Evolutionary conservation across 2,888 invertebrate species (phyloP), one percentile per base, ranked within the genome.

Genomic region (Clunio marinus): DNA sequence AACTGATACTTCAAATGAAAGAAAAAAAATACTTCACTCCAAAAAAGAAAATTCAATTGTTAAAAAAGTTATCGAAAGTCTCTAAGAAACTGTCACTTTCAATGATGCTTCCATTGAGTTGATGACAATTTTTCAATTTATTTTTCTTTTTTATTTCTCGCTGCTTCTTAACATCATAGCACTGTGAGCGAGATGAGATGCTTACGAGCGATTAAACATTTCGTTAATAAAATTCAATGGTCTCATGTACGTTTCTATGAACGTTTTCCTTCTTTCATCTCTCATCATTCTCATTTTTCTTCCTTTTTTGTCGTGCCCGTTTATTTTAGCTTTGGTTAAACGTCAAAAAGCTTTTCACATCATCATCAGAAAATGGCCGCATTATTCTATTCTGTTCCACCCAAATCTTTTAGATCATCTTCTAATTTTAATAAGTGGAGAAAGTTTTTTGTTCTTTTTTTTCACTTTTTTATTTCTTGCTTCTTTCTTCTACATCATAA

Each of bases 121-220:
- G 32, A 32, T 32, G 32, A 32, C 32, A 4, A 4, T 32, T 32
- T 32, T 10, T 10, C 4, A 4, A 32, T 32, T 7, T 32, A 32
- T 10, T 32, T 7, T 4, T 10, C 32, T 32, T 32, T 10, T 10
- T 32, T 32, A 4, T 7, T 32, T 10, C 32, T 10, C 32, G 32
- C 32, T 10, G n/a, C n/a, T n/a, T n/a, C n/a, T n/a, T n/a, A n/a
- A n/a, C n/a, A n/a, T n/a, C n/a, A n/a, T n/a, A n/a, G n/a, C n/a
- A n/a, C n/a, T n/a, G n/a, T n/a, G n/a, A n/a, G n/a, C n/a, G n/a
- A n/a, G n/a, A n/a, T n/a, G n/a, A n/a, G n/a, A 59, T 59, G 59
- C 35, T 35, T 35, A 59, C 32, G 59, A 59, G 59, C 59, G 59
- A 59, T 59, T 59, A 59, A 59, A 59, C 59, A 59, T 59, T 59